These are phyloP conservation scores for Lepisosteus oculatus DNA, from an alignment of 2,113 vertebrate species.

Conservation along the genomic window DNA sequence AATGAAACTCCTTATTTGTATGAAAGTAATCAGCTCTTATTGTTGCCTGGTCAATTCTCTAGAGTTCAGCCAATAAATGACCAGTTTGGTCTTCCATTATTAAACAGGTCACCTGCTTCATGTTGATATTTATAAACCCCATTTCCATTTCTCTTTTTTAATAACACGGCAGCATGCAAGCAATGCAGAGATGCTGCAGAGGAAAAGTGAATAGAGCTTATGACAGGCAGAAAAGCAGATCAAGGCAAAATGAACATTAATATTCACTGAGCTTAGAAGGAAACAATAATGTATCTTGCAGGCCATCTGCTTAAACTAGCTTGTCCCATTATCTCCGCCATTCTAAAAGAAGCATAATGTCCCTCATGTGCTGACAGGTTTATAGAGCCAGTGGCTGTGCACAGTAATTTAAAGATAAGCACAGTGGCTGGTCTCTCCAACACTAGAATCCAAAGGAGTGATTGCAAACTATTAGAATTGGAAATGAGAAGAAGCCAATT, in stretches of 20 bases:
- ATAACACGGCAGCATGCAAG: no score
- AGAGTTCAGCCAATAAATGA: no score
- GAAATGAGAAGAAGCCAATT: background rate
- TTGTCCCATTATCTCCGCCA: background rate
- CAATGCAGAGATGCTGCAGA: no score
- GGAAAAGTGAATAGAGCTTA: background rate
- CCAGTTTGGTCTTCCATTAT: no score
- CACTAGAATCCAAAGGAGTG: slow-evolving; percentile 5
- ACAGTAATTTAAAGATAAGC: slow-evolving; percentile 12
- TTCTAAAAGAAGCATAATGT: background rate
- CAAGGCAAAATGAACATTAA: slow-evolving; percentile 14
- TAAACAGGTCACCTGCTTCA: no score
- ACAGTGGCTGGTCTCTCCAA: background rate
- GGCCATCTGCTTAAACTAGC: slow-evolving; percentile 15
- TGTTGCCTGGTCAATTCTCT: no score
- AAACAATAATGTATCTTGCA: slow-evolving; percentile 16
- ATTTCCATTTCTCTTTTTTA: no score
- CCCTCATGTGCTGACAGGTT: background rate
- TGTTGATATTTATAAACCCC: no score
- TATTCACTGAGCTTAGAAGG: slow-evolving; percentile 6
- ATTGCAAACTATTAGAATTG: slow-evolving; percentile 1
- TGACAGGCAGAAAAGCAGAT: slow-evolving; percentile 2
- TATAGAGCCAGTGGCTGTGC: slow-evolving; percentile 13
- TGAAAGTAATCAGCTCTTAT: no score
- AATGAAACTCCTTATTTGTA: no score